Conservation (phyloP, 1,140 invertebrate species). For the Drosophila kepulauana region DNA sequence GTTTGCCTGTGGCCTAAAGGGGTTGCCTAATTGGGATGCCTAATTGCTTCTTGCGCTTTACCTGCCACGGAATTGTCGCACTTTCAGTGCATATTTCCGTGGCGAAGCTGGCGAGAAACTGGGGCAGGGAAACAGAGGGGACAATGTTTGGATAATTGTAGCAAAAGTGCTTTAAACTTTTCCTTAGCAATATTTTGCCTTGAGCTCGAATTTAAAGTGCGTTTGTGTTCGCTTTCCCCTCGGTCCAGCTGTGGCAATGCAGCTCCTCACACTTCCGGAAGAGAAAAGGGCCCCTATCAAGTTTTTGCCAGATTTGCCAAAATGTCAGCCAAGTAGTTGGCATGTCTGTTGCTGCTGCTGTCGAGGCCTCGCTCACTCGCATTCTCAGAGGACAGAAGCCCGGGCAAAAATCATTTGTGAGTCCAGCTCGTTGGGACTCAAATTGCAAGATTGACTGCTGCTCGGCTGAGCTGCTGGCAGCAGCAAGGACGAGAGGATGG, state of each 20-base stretch:
- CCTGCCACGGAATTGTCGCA: constrained; percentile 52
- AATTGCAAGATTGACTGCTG: constrained; percentile 75
- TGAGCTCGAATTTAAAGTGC: constrained; percentile 50
- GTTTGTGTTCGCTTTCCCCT: background rate
- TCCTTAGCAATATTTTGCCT: constrained; percentile 19
- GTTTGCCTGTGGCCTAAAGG: background rate
- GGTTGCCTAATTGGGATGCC: constrained; percentile 29
- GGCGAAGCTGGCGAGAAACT: constrained; percentile 23
- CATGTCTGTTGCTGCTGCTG: constrained; percentile 45
- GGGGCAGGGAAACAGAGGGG: background rate
- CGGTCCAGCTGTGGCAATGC: constrained; percentile 6
- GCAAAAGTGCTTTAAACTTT: constrained; percentile 69
- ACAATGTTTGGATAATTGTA: constrained; percentile 66
- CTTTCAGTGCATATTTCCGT: constrained; percentile 66
- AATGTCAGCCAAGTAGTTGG: constrained; percentile 63
- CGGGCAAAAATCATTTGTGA: constrained; percentile 52
- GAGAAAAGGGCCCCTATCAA: constrained; percentile 21
- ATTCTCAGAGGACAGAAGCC: constrained; percentile 28
- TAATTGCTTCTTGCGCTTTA: constrained; percentile 56
- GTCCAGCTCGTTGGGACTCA: constrained; percentile 53
- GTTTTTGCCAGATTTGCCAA: constrained; percentile 59
- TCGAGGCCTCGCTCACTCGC: background rate
- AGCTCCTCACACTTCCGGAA: constrained; percentile 14
- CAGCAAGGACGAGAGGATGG: background rate
- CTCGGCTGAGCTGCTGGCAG: constrained; percentile 5